Evolutionary conservation across 2,113 vertebrate genomes (phyloP).

Genomic region (Sceloporus tristichus): DNA sequence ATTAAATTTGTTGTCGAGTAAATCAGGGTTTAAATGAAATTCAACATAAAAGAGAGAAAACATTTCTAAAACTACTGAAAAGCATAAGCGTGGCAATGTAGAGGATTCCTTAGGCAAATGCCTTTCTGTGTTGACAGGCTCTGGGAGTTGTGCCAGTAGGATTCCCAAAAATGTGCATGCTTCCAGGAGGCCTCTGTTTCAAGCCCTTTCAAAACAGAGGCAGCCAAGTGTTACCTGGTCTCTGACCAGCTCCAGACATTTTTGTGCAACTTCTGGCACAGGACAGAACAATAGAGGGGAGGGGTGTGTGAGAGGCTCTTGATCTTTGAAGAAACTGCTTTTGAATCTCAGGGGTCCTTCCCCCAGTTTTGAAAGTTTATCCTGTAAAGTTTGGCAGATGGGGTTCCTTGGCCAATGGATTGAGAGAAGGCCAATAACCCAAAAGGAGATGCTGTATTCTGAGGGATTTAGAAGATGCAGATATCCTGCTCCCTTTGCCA

Average conservation of each 20-base stretch:
- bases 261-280: not conserved
- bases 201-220: not conserved
- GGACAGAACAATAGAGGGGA: not conserved
- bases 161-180: not conserved
- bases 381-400: not conserved
- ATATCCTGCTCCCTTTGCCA: not conserved
- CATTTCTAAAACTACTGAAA: not conserved
- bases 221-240: constrained; percentile 1
- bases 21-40: not conserved
- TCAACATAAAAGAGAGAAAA: not conserved
- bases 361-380: not conserved
- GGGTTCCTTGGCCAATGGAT: not conserved
- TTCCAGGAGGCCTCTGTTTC: not conserved
- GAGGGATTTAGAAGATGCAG: not conserved
- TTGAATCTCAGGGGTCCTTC: not conserved
- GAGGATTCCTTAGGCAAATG: not conserved
- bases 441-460: no score
- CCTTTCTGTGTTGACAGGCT: not conserved
- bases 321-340: not conserved
- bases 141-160: no score
- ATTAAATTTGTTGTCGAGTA: not conserved
- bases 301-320: not conserved
- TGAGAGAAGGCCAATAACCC: not conserved
- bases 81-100: no score
- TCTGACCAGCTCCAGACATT: not conserved